Evolutionary conservation across 2,888 invertebrate species (phyloP).

Genomic region (Chironomus tentans): DNA sequence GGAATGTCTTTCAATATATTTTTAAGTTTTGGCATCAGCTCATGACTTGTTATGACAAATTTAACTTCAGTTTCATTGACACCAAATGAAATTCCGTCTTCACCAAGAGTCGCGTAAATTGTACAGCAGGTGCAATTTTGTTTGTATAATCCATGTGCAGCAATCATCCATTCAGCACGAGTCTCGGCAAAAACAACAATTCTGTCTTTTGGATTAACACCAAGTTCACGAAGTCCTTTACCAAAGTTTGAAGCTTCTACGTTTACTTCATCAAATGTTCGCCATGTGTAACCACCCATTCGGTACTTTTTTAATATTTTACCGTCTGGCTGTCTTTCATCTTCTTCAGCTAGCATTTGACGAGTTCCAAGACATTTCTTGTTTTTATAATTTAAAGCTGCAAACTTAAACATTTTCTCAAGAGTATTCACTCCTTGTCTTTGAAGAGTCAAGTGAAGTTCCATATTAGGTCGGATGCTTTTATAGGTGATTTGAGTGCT

Average conservation of each 20-base stretch:
- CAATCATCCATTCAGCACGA: conserved; percentile 94
- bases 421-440: conserved; percentile 68
- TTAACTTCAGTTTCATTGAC: conserved; percentile 94
- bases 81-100: conserved; percentile 66
- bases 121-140: conserved; percentile 93
- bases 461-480: conserved; percentile 48
- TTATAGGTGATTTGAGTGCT: conserved; percentile 61
- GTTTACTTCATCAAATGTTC: conserved; percentile 66
- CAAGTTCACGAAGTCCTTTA: conserved; percentile 72
- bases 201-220: conserved; percentile 42
- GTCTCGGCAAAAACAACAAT: conserved; percentile 37
- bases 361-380: conserved; percentile 81
- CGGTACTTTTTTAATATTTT: conserved; percentile 93
- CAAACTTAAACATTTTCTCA: conserved; percentile 73
- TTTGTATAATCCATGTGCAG: conserved; percentile 92
- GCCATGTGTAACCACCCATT: conserved; percentile 90
- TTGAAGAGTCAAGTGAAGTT: conserved; percentile 59
- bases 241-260: conserved; percentile 66
- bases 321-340: conserved; percentile 90
- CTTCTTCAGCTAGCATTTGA: conserved; percentile 83
- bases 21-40: conserved; percentile 84
- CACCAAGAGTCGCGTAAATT: conserved; percentile 92
- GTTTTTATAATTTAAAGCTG: conserved; percentile 61
- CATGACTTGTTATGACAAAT: conserved; percentile 85
- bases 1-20: conserved; percentile 64